Conservation (phyloP, 1,140 invertebrate species). For the Drosophila lacertosa region DNA sequence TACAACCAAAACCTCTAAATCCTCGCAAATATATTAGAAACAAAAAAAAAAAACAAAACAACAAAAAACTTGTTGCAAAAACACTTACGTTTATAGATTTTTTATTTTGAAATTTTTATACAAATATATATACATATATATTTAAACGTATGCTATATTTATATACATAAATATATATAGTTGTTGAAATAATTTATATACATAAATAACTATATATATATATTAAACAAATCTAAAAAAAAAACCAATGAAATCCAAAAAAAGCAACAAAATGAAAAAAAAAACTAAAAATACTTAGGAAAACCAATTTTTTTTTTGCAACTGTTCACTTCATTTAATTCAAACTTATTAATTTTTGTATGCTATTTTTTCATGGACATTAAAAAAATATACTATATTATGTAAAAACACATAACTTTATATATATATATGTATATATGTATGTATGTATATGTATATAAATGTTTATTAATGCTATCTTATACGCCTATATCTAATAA, state of each 20-base stretch:
- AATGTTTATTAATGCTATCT: too few relatives aligned
- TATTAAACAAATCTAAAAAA: constrained; percentile 13
- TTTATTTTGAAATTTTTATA: constrained; percentile 53
- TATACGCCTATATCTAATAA: constrained; percentile 54
- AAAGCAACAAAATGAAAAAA: constrained; percentile 13
- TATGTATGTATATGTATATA: too few relatives aligned
- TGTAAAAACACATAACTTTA: too few relatives aligned
- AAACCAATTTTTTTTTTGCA: constrained; percentile 20
- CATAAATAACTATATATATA: constrained; percentile 24
- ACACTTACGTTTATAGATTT: constrained; percentile 54
- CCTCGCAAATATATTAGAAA: constrained; percentile 57
- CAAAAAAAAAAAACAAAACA: constrained; percentile 28
- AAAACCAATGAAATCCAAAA: constrained; percentile 25
- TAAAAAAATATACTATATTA: constrained; percentile 3
- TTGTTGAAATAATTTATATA: constrained; percentile 39
- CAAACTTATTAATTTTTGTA: constrained; percentile 12
- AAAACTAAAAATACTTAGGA: constrained; percentile 7
- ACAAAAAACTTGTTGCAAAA: constrained; percentile 29
- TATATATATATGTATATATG: constrained; percentile 41
- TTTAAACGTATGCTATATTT: constrained; percentile 30
- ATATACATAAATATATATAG: too few relatives aligned
- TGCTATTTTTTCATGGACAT: constrained; percentile 17
- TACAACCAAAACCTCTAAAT: constrained; percentile 74
- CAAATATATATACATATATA: constrained; percentile 36
- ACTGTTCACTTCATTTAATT: constrained; percentile 27